Evolutionary conservation across 2,113 vertebrate genomes (phyloP).

Genomic region (Cyanoderma ruficeps): DNA sequence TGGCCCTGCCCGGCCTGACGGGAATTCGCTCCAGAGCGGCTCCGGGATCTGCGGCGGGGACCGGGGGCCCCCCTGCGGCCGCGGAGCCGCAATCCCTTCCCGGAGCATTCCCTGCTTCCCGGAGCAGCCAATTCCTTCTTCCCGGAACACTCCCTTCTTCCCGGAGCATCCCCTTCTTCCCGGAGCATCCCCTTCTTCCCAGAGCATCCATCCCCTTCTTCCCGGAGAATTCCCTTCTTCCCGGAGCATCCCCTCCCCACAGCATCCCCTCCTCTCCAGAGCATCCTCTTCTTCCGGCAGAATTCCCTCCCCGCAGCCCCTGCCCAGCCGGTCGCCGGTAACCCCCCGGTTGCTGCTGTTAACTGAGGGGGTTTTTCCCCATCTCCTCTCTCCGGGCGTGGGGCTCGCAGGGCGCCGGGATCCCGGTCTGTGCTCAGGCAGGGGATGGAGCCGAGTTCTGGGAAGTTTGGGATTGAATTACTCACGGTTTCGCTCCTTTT

Average conservation of each 20-base stretch:
- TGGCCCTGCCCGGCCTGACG: too few species aligned
- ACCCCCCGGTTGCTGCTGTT: background rate
- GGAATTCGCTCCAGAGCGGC: background rate
- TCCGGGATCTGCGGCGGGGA: background rate
- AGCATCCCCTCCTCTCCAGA: background rate
- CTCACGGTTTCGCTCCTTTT: background rate
- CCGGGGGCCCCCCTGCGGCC: conserved; percentile 21
- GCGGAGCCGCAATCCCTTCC: too few species aligned
- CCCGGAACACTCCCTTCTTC: background rate
- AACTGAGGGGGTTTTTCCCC: too few species aligned
- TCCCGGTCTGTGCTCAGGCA: background rate
- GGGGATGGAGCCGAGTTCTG: background rate
- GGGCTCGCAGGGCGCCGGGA: background rate
- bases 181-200: too few species aligned
- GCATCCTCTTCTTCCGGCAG: background rate
- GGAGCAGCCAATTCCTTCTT: background rate
- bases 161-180: too few species aligned
- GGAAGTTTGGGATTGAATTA: background rate
- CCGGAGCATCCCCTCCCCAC: background rate
- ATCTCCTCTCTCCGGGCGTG: background rate
- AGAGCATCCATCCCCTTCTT: too few species aligned
- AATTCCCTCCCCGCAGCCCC: background rate
- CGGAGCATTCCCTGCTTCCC: background rate
- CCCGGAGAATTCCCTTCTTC: background rate
- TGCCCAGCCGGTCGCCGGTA: fast-evolving